These are phyloP conservation scores for Eospalax fontanierii DNA, from an alignment of 2,797 vertebrate species.

Conservation along the genomic window DNA sequence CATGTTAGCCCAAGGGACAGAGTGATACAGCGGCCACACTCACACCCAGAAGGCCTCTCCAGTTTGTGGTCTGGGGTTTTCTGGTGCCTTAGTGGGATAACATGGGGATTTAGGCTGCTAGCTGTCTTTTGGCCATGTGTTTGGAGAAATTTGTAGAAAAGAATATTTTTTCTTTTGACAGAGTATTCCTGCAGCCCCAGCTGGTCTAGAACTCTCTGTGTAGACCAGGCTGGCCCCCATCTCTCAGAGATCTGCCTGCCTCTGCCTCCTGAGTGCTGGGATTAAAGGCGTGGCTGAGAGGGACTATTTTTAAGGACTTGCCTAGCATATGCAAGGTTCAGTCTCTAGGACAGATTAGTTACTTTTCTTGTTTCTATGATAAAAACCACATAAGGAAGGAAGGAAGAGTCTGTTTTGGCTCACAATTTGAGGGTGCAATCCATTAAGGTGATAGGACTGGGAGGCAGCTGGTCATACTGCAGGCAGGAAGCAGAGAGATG, in stretches of 20 bases:
- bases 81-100: background rate
- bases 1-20: background rate
- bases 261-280: no score
- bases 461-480: background rate
- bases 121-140: background rate
- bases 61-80: background rate
- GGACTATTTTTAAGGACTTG: background rate
- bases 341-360: background rate
- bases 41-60: background rate
- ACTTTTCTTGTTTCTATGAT: background rate
- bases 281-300: no score
- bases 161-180: background rate
- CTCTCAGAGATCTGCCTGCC: no score
- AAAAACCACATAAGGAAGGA: background rate
- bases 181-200: no score
- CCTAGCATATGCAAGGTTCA: background rate
- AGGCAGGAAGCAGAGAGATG: background rate
- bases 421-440: no score
- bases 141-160: constrained; percentile 14
- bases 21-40: background rate
- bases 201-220: no score
- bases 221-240: no score
- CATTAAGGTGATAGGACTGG: no score
- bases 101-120: no score
- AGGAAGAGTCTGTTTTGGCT: background rate